Conservation (phyloP, 1,140 invertebrate species). For the Mizuhopecten yessoensis region DNA sequence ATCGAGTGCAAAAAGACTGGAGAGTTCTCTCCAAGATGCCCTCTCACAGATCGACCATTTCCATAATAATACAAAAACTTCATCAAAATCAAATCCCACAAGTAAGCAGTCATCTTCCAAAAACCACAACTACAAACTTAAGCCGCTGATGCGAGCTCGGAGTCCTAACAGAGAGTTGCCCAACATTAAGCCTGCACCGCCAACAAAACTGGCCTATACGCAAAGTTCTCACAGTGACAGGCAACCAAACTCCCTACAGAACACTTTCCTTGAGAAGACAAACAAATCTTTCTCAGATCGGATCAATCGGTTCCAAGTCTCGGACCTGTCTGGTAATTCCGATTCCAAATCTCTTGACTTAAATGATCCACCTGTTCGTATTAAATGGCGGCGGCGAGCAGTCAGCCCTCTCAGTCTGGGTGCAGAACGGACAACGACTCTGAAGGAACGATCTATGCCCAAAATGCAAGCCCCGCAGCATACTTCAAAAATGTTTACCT, state of each 20-base stretch:
- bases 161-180: neutral
- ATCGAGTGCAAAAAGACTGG: slow-evolving; percentile 76
- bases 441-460: slow-evolving; percentile 6
- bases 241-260: neutral
- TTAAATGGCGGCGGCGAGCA: neutral
- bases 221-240: neutral
- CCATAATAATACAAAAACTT: slow-evolving; percentile 63
- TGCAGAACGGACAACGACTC: slow-evolving; percentile 46
- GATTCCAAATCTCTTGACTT: slow-evolving; percentile 33
- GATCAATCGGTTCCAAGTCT: slow-evolving; percentile 14
- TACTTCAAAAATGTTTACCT: slow-evolving; percentile 52
- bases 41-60: slow-evolving; percentile 74
- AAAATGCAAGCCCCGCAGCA: neutral
- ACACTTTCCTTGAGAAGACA: neutral
- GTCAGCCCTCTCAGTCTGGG: slow-evolving; percentile 21
- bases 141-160: neutral
- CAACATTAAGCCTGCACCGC: neutral
- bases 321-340: neutral
- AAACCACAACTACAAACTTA: neutral
- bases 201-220: slow-evolving; percentile 9
- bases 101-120: neutral
- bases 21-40: slow-evolving; percentile 76
- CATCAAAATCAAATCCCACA: neutral
- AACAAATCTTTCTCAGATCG: neutral
- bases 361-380: neutral